phyloP scores from a whole-genome alignment of 2,113 vertebrate species.

The Cyprinodon brontotheroides region DNA sequence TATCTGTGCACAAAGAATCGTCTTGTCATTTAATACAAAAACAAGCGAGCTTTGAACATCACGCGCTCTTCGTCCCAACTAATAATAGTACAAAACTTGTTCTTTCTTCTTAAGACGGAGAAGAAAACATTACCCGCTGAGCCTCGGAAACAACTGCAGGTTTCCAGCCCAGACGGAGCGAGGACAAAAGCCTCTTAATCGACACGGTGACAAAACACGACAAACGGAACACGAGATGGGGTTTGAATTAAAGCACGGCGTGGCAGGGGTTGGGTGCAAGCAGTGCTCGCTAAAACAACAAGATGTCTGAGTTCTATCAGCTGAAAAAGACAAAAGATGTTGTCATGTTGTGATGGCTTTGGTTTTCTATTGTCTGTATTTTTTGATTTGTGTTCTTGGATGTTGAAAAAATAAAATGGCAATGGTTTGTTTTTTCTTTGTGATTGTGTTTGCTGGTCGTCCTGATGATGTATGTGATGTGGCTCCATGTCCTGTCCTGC shows the following conservation, averaged over 20 bases:
- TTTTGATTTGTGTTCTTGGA: background rate
- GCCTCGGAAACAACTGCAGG: constrained; percentile 11
- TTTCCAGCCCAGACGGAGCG: background rate
- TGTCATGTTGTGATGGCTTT: background rate
- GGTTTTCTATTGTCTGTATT: background rate
- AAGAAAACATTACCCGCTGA: constrained; percentile 17
- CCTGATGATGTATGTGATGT: constrained; percentile 86
- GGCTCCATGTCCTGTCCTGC: constrained; percentile 87
- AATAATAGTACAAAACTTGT: constrained; percentile 2
- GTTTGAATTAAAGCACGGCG: background rate
- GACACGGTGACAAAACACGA: constrained; percentile 23
- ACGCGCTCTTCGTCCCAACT: constrained; percentile 10
- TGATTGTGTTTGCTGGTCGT: constrained; percentile 80
- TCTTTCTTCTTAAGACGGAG: constrained; percentile 14
- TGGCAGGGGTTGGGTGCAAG: constrained; percentile 6
- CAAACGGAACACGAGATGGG: background rate
- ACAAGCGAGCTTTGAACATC: constrained; percentile 19
- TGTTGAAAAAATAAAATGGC: background rate
- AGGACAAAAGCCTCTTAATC: constrained; percentile 21
- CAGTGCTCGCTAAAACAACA: background rate
- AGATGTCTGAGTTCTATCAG: background rate
- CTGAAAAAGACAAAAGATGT: constrained; percentile 2
- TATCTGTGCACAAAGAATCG: constrained; percentile 1
- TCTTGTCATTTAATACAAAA: constrained; percentile 12
- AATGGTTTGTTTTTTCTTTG: background rate